These are phyloP conservation scores for Rhagonycha fulva DNA, from an alignment of 2,888 invertebrate genomes.

Conservation along the genomic window DNA sequence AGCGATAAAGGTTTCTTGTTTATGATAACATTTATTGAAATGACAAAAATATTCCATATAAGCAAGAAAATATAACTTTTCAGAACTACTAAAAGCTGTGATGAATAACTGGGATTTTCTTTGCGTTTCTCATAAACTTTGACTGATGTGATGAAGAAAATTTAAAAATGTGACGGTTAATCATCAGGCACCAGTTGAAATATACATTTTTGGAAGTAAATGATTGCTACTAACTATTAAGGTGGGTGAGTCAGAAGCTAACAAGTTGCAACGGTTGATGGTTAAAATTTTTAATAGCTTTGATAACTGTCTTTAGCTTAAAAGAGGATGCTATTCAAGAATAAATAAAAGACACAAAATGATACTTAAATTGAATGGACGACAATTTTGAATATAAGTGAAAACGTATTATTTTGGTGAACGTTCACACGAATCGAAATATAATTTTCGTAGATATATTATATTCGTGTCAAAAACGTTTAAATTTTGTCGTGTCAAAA, in stretches of 20 bases:
- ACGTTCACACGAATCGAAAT: conserved; percentile 22
- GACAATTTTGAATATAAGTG: neutral
- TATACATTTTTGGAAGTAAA: neutral
- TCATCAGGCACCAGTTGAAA: neutral
- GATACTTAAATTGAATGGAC: neutral
- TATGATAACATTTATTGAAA: too few species aligned
- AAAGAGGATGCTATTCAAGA: neutral
- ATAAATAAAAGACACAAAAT: neutral
- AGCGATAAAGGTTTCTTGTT: too few species aligned
- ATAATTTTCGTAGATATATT: conserved; percentile 11
- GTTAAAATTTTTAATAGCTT: neutral
- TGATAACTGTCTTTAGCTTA: neutral
- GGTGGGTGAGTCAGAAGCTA: neutral
- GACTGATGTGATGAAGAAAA: neutral
- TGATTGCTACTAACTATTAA: neutral
- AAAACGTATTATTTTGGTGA: neutral
- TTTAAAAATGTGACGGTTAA: neutral
- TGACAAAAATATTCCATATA: too few species aligned
- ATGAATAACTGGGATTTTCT: too few species aligned
- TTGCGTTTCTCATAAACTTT: neutral
- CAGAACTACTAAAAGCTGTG: too few species aligned
- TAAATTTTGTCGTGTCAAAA: conserved; percentile 34
- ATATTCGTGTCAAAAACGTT: conserved; percentile 34
- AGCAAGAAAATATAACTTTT: too few species aligned
- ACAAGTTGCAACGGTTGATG: neutral